Evolutionary conservation across 2,888 invertebrate genomes (phyloP).

Genomic region (Chrysolina americana): DNA sequence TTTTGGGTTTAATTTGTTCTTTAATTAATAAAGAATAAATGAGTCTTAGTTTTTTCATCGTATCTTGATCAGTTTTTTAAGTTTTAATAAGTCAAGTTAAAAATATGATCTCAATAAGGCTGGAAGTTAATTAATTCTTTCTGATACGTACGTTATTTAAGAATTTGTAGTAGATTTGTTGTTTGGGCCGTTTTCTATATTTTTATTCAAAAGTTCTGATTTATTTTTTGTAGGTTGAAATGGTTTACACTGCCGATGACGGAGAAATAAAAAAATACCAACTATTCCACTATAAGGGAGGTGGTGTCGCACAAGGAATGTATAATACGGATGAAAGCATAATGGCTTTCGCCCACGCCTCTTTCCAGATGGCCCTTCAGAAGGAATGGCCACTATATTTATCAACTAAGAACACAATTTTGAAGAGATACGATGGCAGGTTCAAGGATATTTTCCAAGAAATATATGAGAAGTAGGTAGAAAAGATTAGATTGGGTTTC

Average conservation of each 20-base stretch:
- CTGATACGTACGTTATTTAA: no score
- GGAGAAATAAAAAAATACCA: constrained; percentile 74
- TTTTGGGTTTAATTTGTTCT: no score
- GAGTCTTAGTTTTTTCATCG: no score
- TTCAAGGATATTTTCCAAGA: constrained; percentile 95
- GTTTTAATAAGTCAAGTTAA: no score
- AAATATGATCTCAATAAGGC: no score
- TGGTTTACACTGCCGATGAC: constrained; percentile 79
- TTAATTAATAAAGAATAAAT: no score
- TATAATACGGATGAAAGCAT: constrained; percentile 94
- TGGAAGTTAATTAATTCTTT: no score
- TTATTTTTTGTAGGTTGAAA: constrained; percentile 74
- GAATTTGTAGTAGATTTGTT: no score
- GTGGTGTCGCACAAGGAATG: constrained; percentile 89
- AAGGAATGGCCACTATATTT: constrained; percentile 93
- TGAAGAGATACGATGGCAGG: constrained; percentile 90
- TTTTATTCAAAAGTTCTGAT: no score
- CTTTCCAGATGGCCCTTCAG: constrained; percentile 87
- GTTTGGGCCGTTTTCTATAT: no score
- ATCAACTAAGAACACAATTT: constrained; percentile 92
- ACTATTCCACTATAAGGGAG: constrained; percentile 81
- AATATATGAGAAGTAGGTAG: constrained; percentile 82
- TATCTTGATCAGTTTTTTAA: no score
- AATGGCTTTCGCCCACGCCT: constrained; percentile 86
- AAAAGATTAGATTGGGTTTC: not conserved